phyloP scores from a whole-genome alignment of 1,140 invertebrate genomes.

The Tetramorium parvispinum region DNA sequence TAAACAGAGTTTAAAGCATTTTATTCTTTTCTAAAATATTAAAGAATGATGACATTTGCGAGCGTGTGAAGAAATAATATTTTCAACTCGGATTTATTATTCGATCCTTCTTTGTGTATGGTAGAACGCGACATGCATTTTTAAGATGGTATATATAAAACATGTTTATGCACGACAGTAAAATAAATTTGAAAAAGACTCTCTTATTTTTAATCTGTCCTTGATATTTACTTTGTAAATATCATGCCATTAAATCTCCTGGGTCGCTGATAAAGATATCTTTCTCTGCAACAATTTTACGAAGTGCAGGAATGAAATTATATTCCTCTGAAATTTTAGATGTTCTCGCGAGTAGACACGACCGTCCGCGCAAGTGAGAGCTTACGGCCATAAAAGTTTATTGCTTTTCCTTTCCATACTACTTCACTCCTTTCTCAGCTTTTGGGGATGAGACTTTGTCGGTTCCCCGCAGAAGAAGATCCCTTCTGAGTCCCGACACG shows the following conservation, averaged over 20 bases:
- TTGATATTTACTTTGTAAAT: neutral
- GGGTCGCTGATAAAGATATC: neutral
- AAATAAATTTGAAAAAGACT: neutral
- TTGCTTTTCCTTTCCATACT: conserved; percentile 63
- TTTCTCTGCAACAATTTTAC: conserved; percentile 2
- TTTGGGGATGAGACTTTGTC: conserved; percentile 41
- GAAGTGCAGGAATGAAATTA: neutral
- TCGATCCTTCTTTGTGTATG: neutral
- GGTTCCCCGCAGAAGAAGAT: conserved; percentile 48
- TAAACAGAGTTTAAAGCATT: neutral
- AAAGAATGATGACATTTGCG: neutral
- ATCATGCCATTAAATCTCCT: neutral
- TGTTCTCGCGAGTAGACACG: conserved; percentile 11
- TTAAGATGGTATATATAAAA: neutral
- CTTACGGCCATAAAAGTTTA: conserved; percentile 72
- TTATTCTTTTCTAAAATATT: neutral
- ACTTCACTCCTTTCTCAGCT: conserved; percentile 49
- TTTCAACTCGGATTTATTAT: neutral
- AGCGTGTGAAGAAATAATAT: neutral
- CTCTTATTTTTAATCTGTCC: neutral
- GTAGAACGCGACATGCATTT: neutral
- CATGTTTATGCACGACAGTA: neutral
- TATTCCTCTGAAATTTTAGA: conserved; percentile 11
- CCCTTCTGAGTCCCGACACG: conserved; percentile 62
- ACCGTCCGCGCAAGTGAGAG: conserved; percentile 18